Conservation (phyloP, 2,113 vertebrate species). For the Potamarius usumacintae region DNA sequence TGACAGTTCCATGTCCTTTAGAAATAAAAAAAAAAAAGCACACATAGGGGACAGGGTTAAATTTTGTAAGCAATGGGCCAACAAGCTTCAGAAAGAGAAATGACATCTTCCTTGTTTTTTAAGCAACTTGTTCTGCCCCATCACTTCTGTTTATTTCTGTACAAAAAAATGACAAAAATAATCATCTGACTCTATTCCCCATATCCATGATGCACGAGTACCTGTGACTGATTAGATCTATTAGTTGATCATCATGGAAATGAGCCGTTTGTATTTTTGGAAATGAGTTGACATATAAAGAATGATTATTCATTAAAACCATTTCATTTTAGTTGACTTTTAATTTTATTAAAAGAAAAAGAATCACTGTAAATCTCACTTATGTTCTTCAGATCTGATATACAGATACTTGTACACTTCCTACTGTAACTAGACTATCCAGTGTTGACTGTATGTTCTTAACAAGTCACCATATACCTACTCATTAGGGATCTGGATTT, state of each 20-base stretch:
- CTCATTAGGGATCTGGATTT: not conserved
- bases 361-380: not conserved
- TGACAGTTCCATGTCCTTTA: not conserved
- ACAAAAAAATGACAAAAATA: not conserved
- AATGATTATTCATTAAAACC: not conserved
- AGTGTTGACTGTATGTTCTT: not conserved
- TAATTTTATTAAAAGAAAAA: not conserved
- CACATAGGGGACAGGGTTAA: not conserved
- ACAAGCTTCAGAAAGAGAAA: conserved; percentile 14
- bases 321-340: not conserved
- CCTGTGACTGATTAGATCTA: not conserved
- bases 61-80: not conserved
- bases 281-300: not conserved
- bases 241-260: not conserved
- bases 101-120: not conserved
- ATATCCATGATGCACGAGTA: not conserved
- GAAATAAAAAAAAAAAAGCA: not conserved
- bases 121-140: not conserved
- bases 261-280: not conserved
- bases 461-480: not conserved
- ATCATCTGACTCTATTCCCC: not conserved
- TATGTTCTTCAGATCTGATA: not conserved
- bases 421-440: not conserved
- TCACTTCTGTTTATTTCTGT: not conserved
- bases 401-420: not conserved